Conservation (phyloP, 2,888 invertebrate genomes). For the Rhingia rostrata region DNA sequence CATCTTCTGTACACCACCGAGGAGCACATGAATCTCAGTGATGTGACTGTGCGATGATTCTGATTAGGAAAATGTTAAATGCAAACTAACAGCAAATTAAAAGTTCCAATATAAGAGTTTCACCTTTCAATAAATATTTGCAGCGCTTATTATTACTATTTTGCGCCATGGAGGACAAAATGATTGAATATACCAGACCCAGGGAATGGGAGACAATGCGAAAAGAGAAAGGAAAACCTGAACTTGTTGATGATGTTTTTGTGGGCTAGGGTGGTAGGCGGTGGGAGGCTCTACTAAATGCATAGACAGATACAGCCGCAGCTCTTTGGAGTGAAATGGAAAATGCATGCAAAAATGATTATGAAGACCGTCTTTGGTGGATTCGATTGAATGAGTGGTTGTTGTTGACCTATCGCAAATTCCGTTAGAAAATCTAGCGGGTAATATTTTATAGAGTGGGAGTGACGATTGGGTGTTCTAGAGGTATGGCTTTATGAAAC, state of each 20-base stretch:
- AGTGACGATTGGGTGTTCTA: conserved; percentile 30
- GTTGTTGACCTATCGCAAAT: conserved; percentile 62
- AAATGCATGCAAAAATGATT: conserved; percentile 47
- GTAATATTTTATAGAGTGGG: conserved; percentile 24
- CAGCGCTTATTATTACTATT: conserved; percentile 43
- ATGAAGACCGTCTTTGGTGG: conserved; percentile 30
- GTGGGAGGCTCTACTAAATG: neutral
- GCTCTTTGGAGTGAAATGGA: conserved; percentile 37
- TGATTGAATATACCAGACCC: conserved; percentile 37
- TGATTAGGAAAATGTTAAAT: conserved; percentile 45
- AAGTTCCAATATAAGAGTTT: conserved; percentile 61
- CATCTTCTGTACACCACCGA: neutral
- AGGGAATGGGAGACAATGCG: conserved; percentile 23
- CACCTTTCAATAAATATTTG: conserved; percentile 66
- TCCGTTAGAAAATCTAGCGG: conserved; percentile 40
- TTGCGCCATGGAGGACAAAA: conserved; percentile 23
- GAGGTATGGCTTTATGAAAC: conserved; percentile 22
- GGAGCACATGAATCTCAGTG: neutral
- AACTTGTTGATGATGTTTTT: neutral
- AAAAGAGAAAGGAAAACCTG: conserved; percentile 68
- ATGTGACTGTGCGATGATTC: neutral
- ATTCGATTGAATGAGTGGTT: conserved; percentile 36
- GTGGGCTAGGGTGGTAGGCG: neutral
- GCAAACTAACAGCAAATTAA: conserved; percentile 42
- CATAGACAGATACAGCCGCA: neutral